Evolutionary conservation across 2,113 vertebrate species (phyloP), one percentile per base, ranked within the genome.

Genomic region (Symphodus melops): DNA sequence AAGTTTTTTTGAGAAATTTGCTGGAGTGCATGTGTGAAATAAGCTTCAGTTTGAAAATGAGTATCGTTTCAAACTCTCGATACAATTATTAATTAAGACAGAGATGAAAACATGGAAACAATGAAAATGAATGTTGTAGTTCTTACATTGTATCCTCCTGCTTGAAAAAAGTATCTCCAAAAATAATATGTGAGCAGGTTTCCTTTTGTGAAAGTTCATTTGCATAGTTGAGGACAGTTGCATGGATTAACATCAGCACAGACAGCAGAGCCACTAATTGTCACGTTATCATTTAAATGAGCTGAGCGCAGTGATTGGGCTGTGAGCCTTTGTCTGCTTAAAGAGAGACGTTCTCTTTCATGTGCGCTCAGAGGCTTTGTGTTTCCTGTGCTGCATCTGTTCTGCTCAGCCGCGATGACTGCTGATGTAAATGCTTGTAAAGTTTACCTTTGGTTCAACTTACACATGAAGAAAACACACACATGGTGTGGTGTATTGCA

Each of bases 271-370:
- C 20, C 4, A 20, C 54, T 58, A 66, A 33, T 20, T 28, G 19
- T 14, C 36, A 8, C 33, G 17, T 52, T 58, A 54, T 51, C 62
- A 59, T 42, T 59, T 12, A 58, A 67, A 67, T 51, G 21, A 66
- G 46, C 13, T 17, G n/a, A 52, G 44, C 60, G n/a, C 19, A 58
- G 44, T 33, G 33, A 37, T 1, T 3, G 10, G 9, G n/a, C 41
- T 7, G 3, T 12, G 20, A 2, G 2, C 36, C 55, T 39, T 55
- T 25, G 49, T 54, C 53, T 41, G 3, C 21, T 42, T 54, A 11
- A 58, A 28, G 12, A 37, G 20, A 17, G 67, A 8, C 9, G 3
- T 12, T 44, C 28, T 23, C 36, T 23, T 39, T 39, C n/a, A n/a
- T 41, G 46, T 39, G 16, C 33, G 3, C 33, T 33, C 23, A 6